Evolutionary conservation across 2,888 invertebrate genomes (phyloP).

Genomic region (Trissolcus brochymenae): DNA sequence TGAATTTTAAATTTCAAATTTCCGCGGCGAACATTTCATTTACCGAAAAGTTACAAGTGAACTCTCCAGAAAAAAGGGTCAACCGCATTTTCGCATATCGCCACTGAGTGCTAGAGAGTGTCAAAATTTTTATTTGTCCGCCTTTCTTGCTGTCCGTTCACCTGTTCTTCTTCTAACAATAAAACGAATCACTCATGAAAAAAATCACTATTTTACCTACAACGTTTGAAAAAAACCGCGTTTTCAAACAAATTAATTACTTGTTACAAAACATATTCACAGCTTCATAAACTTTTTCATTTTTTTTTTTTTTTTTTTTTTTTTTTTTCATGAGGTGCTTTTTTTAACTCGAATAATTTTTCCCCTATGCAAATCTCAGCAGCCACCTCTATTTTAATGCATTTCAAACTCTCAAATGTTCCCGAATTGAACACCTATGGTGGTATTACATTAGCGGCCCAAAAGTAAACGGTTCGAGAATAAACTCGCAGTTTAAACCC

Average conservation of each 20-base stretch:
- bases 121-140: slow-evolving; percentile 36
- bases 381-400: slow-evolving; percentile 4
- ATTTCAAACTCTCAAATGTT: slow-evolving; percentile 36
- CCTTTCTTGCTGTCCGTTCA: slow-evolving; percentile 16
- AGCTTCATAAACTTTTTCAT: neutral
- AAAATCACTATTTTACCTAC: slow-evolving; percentile 4
- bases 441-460: slow-evolving; percentile 41
- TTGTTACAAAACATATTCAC: slow-evolving; percentile 7
- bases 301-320: too few relatives aligned
- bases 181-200: slow-evolving; percentile 11
- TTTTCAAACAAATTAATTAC: slow-evolving; percentile 9
- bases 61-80: slow-evolving; percentile 31
- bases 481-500: slow-evolving; percentile 45
- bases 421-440: slow-evolving; percentile 50
- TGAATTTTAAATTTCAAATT: slow-evolving; percentile 2
- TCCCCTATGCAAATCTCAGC: slow-evolving; percentile 34
- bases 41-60: slow-evolving; percentile 14
- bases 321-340: too few relatives aligned
- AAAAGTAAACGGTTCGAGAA: slow-evolving; percentile 53
- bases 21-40: slow-evolving; percentile 8
- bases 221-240: slow-evolving; percentile 8
- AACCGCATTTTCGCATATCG: slow-evolving; percentile 32
- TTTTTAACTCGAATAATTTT: slow-evolving; percentile 18
- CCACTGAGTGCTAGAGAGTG: slow-evolving; percentile 24
- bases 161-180: slow-evolving; percentile 21